Evolutionary conservation across 2,113 vertebrate species (phyloP).

Genomic region (Origma solitaria): DNA sequence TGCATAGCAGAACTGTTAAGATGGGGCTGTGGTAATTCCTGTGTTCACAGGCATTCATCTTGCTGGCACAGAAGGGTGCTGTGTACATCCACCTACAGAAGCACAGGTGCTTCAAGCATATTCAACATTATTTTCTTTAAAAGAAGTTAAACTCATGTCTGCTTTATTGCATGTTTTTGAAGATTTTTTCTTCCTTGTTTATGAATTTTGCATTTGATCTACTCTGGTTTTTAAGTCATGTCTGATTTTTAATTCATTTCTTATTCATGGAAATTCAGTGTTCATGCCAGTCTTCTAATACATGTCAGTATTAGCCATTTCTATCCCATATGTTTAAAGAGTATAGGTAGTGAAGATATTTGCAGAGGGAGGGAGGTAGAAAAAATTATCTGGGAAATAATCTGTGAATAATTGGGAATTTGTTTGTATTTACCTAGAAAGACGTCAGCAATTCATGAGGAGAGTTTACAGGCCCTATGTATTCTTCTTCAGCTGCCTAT

Average conservation of each 20-base stretch:
- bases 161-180: not conserved
- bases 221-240: not conserved
- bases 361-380: not conserved
- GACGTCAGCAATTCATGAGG: not conserved
- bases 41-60: not conserved
- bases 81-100: not conserved
- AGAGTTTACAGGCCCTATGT: not conserved
- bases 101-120: not conserved
- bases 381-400: conserved; percentile 18
- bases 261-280: not conserved
- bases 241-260: not conserved
- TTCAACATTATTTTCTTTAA: not conserved
- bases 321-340: not conserved
- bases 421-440: not conserved
- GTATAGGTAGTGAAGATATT: not conserved
- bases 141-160: not conserved
- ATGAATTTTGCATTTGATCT: not conserved
- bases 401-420: not conserved
- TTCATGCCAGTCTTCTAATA: not conserved
- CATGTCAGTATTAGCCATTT: not conserved
- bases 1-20: not conserved
- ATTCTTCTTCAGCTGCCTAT: not conserved
- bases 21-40: not conserved
- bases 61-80: not conserved
- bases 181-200: not conserved